Evolutionary conservation across 2,888 invertebrate genomes (phyloP).

Genomic region (Mechanitis mazaeus): DNA sequence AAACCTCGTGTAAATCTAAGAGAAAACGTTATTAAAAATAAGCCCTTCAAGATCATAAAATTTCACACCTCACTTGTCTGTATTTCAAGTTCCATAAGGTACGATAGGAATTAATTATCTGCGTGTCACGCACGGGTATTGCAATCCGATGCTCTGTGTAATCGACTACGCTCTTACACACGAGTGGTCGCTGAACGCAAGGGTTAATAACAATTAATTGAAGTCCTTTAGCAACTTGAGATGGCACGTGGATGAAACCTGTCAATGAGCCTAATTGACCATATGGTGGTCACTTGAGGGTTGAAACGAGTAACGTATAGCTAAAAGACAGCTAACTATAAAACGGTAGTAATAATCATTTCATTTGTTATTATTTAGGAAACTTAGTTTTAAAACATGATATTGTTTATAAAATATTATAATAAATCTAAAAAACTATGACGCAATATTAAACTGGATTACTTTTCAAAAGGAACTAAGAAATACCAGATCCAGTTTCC

Average conservation of each 20-base stretch:
- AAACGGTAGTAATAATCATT: too few relatives aligned
- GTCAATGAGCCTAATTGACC: conserved; percentile 47
- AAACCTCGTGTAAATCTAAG: background rate
- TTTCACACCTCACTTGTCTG: too few relatives aligned
- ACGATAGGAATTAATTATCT: conserved; percentile 22
- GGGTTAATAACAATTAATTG: conserved; percentile 68
- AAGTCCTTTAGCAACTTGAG: conserved; percentile 53
- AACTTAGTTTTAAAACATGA: too few relatives aligned
- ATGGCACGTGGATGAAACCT: conserved; percentile 57
- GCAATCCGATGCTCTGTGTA: conserved; percentile 51
- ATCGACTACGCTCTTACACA: conserved; percentile 46
- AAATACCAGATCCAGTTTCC: conserved; percentile 7
- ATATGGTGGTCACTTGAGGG: conserved; percentile 44
- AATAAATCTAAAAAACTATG: background rate
- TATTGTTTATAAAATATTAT: background rate
- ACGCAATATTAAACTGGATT: conserved; percentile 7
- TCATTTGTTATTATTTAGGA: too few relatives aligned
- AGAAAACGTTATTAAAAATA: too few relatives aligned
- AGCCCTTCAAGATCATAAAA: too few relatives aligned
- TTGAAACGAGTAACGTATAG: background rate
- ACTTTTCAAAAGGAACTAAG: background rate
- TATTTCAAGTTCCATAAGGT: background rate
- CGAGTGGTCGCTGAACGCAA: conserved; percentile 40
- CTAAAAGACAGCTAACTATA: too few relatives aligned
- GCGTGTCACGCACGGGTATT: conserved; percentile 29